Evolutionary conservation across 2,797 vertebrate genomes (phyloP), one percentile per base, ranked within the genome.

Genomic region (Centropyge bicolor): DNA sequence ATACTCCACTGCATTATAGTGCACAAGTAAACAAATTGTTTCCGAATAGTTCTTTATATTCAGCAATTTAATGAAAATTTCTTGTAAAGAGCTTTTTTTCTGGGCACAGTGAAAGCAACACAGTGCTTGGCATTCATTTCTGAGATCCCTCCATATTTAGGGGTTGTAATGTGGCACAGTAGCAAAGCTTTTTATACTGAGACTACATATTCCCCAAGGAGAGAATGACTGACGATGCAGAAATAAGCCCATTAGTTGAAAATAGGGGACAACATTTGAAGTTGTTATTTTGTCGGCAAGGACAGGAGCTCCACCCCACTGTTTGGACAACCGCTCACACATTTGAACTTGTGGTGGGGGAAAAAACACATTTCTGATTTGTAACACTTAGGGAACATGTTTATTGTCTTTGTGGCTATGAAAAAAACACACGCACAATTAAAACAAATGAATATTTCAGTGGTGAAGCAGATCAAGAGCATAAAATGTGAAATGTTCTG

Each of bases 401-500:
- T 97, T 96, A 97, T 97, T 95, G 96, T 96, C 95, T 96, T 97
- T 96, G 96, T 96, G 93, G 93, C 89, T 75, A 51, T 86, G 79
- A 75, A 84, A 75, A 81, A 95, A 96, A 80, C 94, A 95, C 94
- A 94, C 86, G 82, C 95, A 95, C 96, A 97, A 97, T 97, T 97
- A 97, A 97, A 96, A 97, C 96, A 94, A 96, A 96, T 95, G 95
- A 96, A 96, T 97, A 96, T 96, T 95, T 95, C 95, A 95, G 95
- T 88, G 95, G 96, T 90, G 95, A 94, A 95, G 94, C 96, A 92
- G 94, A 96, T 97, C 97, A 98, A 96, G 97, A 97, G 97, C 98
- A 99, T 97, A 98, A 98, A 98, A 99, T 98, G 95, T 96, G 96
- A 97, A 96, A 99, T 99, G 97, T 98, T 99, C 96, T 98, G 98